Evolutionary conservation across 2,797 vertebrate species (phyloP).

Genomic region (Urosaurus nigricauda): DNA sequence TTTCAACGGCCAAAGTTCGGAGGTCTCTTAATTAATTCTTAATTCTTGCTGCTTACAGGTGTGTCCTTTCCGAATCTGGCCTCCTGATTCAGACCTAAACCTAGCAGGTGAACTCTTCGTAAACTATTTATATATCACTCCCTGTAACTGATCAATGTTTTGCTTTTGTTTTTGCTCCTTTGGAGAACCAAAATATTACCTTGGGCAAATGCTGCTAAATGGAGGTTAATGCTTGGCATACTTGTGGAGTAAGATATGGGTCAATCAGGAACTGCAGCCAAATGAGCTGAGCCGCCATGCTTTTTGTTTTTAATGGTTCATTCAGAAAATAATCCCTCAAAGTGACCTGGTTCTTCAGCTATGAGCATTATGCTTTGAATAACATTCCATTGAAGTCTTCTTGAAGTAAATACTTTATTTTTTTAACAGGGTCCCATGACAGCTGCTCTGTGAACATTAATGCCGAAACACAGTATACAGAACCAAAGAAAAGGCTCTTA

Average conservation of each 20-base stretch:
- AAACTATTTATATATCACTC: background rate
- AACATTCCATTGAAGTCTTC: slow-evolving; percentile 55
- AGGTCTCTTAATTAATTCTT: background rate
- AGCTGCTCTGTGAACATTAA: slow-evolving; percentile 30
- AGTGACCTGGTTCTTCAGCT: slow-evolving; percentile 49
- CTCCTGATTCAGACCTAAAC: background rate
- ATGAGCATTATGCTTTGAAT: slow-evolving; percentile 19
- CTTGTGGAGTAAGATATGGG: background rate
- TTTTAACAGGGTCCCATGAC: slow-evolving; percentile 43
- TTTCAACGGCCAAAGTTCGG: background rate
- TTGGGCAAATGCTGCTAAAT: background rate
- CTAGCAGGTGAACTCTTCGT: too few relatives aligned
- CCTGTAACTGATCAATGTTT: background rate
- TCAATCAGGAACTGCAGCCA: background rate
- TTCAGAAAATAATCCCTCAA: slow-evolving; percentile 33
- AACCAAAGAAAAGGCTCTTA: slow-evolving; percentile 31
- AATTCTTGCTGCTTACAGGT: background rate
- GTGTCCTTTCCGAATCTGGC: background rate
- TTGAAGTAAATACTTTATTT: slow-evolving; percentile 50
- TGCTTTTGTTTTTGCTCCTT: background rate
- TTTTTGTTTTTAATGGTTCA: background rate
- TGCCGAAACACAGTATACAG: background rate
- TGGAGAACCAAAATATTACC: background rate
- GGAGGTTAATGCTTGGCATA: background rate
- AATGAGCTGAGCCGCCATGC: background rate